These are phyloP conservation scores for Drosophila athabasca DNA, from an alignment of 1,140 invertebrate genomes.

Conservation along the genomic window DNA sequence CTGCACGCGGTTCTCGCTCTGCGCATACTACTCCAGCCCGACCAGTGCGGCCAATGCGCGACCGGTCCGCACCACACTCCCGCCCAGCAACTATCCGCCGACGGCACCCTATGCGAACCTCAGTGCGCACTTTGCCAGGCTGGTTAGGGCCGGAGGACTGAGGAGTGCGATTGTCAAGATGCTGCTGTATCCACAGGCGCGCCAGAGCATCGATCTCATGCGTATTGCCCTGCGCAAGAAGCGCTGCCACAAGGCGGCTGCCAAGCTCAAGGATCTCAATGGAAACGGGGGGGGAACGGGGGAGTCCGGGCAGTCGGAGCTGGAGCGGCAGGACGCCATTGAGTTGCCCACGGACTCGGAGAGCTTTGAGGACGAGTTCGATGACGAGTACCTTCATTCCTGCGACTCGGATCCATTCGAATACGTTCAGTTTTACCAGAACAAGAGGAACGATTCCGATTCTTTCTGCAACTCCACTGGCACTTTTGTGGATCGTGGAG, in stretches of 20 bases:
- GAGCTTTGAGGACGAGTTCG: constrained; percentile 59
- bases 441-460: constrained; percentile 69
- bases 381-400: constrained; percentile 72
- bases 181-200: constrained; percentile 87
- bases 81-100: constrained; percentile 87
- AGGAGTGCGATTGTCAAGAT: constrained; percentile 89
- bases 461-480: constrained; percentile 75
- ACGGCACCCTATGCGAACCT: constrained; percentile 89
- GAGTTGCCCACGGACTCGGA: constrained; percentile 83
- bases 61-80: constrained; percentile 86
- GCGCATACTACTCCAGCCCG: constrained; percentile 77
- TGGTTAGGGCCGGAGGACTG: constrained; percentile 89
- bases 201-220: constrained; percentile 83
- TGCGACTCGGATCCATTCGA: constrained; percentile 86
- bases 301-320: constrained; percentile 55
- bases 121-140: constrained; percentile 89
- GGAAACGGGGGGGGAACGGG: constrained; percentile 27
- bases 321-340: constrained; percentile 86
- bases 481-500: constrained; percentile 84
- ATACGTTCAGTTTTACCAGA: constrained; percentile 87
- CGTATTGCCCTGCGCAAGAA: constrained; percentile 84
- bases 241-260: constrained; percentile 84
- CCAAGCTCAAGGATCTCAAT: constrained; percentile 72
- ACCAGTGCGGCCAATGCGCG: constrained; percentile 50
- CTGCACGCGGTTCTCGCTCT: constrained; percentile 84